phyloP scores from a whole-genome alignment of 2,113 vertebrate genomes.

The Plectropomus leopardus region DNA sequence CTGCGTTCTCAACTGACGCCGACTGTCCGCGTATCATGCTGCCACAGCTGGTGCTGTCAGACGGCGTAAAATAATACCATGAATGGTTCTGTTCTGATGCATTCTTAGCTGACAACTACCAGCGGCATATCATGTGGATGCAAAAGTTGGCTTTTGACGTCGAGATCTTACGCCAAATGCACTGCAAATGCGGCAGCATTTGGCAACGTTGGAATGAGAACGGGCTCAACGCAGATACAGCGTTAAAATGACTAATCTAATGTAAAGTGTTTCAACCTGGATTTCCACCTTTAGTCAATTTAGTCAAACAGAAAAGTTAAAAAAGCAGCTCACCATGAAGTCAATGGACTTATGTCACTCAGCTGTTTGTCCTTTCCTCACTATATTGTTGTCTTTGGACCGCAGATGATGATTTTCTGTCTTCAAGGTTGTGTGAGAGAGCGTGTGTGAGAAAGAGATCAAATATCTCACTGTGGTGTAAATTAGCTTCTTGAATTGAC shows the following conservation, averaged over 20 bases:
- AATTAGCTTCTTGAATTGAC: constrained; percentile 28
- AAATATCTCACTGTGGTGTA: constrained; percentile 40
- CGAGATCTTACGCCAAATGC: too few species aligned
- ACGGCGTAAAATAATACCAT: too few species aligned
- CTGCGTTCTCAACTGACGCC: too few species aligned
- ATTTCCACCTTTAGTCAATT: constrained; percentile 11
- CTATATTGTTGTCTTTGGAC: constrained; percentile 30
- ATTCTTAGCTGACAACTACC: too few species aligned
- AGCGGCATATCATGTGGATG: too few species aligned
- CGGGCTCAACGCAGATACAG: too few species aligned
- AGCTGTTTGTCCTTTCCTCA: constrained; percentile 6
- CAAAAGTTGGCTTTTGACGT: too few species aligned
- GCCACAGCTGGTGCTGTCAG: too few species aligned
- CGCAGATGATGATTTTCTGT: constrained; percentile 21
- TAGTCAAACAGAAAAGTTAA: neutral
- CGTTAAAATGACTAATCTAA: neutral
- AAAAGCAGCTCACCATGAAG: neutral
- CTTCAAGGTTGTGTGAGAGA: constrained; percentile 23
- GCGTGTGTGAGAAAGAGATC: constrained; percentile 9
- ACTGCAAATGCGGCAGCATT: too few species aligned
- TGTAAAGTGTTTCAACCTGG: neutral
- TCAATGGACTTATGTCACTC: neutral
- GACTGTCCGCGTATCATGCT: too few species aligned
- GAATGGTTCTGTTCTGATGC: too few species aligned
- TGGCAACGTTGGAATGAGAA: too few species aligned